phyloP scores from a whole-genome alignment of 1,140 invertebrate species.

The Scaptomyza pallida region DNA sequence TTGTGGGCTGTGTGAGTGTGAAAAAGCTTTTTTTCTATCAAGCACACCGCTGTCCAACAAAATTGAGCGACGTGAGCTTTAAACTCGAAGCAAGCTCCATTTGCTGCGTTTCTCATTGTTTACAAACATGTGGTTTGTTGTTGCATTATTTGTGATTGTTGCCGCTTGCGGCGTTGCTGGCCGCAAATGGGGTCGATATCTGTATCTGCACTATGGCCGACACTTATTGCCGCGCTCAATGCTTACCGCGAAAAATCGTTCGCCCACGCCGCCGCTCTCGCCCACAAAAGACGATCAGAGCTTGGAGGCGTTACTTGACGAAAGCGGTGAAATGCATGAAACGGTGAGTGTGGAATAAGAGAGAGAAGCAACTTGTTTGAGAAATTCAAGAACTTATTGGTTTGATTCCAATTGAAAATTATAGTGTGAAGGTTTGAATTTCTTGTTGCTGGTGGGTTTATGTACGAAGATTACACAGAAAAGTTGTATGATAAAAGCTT shows the following conservation, averaged over 20 bases:
- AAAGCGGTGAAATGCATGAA: constrained; percentile 82
- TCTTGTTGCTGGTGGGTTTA: too few relatives aligned
- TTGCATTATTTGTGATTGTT: constrained; percentile 57
- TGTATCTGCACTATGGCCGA: constrained; percentile 79
- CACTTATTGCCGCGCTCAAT: constrained; percentile 75
- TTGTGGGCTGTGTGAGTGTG: constrained; percentile 27
- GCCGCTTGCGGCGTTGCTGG: constrained; percentile 66
- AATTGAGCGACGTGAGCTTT: constrained; percentile 42
- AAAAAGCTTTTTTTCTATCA: constrained; percentile 57
- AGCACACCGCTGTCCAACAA: constrained; percentile 56
- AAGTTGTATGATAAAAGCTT: too few relatives aligned
- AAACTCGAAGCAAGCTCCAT: neutral
- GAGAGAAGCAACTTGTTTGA: too few relatives aligned
- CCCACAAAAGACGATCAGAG: constrained; percentile 80
- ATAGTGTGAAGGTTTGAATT: too few relatives aligned
- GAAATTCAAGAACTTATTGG: neutral
- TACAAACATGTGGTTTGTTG: constrained; percentile 78
- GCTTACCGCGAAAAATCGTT: constrained; percentile 71
- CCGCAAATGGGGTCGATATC: constrained; percentile 76
- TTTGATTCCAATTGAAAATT: too few relatives aligned
- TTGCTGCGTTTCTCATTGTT: constrained; percentile 1
- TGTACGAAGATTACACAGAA: too few relatives aligned
- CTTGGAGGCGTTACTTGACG: constrained; percentile 76
- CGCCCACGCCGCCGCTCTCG: constrained; percentile 76
- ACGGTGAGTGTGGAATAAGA: constrained; percentile 66